Percentiles rank a stretch among this genome's conserved stretches.
Evolutionary conservation across 2,888 invertebrate species (phyloP).

Genomic region (Nematopogon swammerdamellus): DNA sequence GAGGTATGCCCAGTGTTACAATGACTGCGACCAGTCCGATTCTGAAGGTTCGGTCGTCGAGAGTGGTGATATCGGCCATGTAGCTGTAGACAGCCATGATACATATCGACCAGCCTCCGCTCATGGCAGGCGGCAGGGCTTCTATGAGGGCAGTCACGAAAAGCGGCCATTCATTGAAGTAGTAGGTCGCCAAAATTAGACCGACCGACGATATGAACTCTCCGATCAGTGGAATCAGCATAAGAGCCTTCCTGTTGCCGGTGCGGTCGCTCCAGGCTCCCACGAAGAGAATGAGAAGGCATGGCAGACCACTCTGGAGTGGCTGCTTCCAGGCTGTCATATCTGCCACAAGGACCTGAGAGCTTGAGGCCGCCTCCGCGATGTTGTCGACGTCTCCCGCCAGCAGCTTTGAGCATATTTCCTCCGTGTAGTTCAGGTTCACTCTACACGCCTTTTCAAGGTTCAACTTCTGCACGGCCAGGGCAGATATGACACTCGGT

Average conservation of each 20-base stretch:
- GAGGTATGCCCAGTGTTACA: slow-evolving; percentile 43
- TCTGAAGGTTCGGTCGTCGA: slow-evolving; percentile 58
- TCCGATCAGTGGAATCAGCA: slow-evolving; percentile 54
- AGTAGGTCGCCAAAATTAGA: slow-evolving; percentile 50
- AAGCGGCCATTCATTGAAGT: slow-evolving; percentile 53
- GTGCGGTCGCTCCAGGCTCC: slow-evolving; percentile 63
- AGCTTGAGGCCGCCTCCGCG: slow-evolving; percentile 24
- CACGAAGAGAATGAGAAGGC: slow-evolving; percentile 52
- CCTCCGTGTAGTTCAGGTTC: slow-evolving; percentile 44
- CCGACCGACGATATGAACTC: slow-evolving; percentile 49
- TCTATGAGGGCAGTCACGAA: slow-evolving; percentile 53
- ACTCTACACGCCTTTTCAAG: slow-evolving; percentile 56
- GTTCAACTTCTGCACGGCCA: slow-evolving; percentile 50
- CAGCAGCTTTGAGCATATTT: slow-evolving; percentile 42
- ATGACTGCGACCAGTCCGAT: slow-evolving; percentile 58
- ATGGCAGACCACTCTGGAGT: slow-evolving; percentile 52
- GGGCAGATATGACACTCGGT: slow-evolving; percentile 58
- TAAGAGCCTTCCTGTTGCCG: slow-evolving; percentile 53
- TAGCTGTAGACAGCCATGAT: slow-evolving; percentile 59
- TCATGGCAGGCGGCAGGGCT: slow-evolving; percentile 51
- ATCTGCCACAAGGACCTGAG: slow-evolving; percentile 42
- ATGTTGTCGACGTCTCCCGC: slow-evolving; percentile 25
- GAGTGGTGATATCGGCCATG: slow-evolving; percentile 56
- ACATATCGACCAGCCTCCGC: slow-evolving; percentile 55
- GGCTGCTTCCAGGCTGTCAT: slow-evolving; percentile 55